phyloP scores from a whole-genome alignment of 2,888 invertebrate genomes.

The Eupsilia transversa region DNA sequence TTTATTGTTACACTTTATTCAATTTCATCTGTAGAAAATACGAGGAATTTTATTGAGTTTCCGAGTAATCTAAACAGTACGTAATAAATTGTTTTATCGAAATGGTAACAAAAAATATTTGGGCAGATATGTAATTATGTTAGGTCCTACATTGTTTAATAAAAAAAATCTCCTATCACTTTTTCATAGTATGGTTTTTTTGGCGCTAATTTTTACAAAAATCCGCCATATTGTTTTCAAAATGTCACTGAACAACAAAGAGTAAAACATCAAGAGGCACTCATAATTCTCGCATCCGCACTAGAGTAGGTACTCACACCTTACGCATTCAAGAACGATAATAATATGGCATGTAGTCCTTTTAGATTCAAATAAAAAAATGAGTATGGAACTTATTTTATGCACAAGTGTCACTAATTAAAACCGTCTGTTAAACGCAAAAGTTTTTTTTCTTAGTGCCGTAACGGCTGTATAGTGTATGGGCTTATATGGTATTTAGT shows the following conservation, averaged over 20 bases:
- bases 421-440: not conserved
- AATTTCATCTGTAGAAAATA: constrained; percentile 27
- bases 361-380: constrained; percentile 3
- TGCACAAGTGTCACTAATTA: not conserved
- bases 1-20: constrained; percentile 29
- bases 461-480: not conserved
- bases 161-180: not conserved
- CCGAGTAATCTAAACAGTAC: constrained; percentile 34
- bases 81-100: constrained; percentile 36
- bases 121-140: constrained; percentile 13
- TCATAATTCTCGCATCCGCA: constrained; percentile 48
- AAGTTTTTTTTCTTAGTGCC: not conserved
- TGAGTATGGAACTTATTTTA: constrained; percentile 4
- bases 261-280: constrained; percentile 33
- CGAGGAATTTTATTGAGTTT: constrained; percentile 38
- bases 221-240: constrained; percentile 29
- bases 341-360: not conserved
- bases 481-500: not conserved
- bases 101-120: constrained; percentile 12
- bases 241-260: constrained; percentile 34
- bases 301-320: constrained; percentile 31
- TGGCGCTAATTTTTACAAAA: not conserved
- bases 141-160: constrained; percentile 6
- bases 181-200: constrained; percentile 3
- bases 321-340: constrained; percentile 11